Evolutionary conservation across 1,140 invertebrate genomes (phyloP).

Genomic region (Zaprionus inermis): DNA sequence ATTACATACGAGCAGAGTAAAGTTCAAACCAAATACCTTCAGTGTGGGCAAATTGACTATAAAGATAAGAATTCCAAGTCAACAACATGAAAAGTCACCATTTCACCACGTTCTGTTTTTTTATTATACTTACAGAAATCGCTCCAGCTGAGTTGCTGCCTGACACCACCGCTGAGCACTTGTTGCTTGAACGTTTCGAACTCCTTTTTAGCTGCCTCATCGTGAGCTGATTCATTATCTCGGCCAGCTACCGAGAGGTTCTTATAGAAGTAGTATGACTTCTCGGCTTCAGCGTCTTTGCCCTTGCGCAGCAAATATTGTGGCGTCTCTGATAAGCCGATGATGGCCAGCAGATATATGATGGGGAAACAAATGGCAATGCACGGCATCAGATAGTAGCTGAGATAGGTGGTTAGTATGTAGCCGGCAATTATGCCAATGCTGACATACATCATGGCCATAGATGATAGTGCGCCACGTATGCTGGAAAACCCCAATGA

Average conservation of each 20-base stretch:
- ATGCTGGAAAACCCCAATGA: slow-evolving; percentile 40
- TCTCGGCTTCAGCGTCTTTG: slow-evolving; percentile 49
- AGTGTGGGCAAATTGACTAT: slow-evolving; percentile 59
- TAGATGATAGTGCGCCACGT: slow-evolving; percentile 69
- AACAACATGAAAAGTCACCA: background rate
- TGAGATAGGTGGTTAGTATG: slow-evolving; percentile 56
- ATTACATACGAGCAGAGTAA: slow-evolving; percentile 62
- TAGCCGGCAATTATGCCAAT: slow-evolving; percentile 64
- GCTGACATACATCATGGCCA: slow-evolving; percentile 67
- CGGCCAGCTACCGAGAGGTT: slow-evolving; percentile 34
- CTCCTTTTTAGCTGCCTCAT: slow-evolving; percentile 58
- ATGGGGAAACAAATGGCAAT: slow-evolving; percentile 54
- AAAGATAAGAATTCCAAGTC: slow-evolving; percentile 12
- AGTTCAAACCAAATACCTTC: slow-evolving; percentile 63
- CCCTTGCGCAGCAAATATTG: slow-evolving; percentile 57
- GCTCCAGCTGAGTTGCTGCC: slow-evolving; percentile 40
- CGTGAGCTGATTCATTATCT: slow-evolving; percentile 48
- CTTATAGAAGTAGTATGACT: slow-evolving; percentile 70
- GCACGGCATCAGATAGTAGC: slow-evolving; percentile 67
- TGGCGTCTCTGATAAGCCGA: slow-evolving; percentile 59
- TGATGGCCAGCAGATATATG: slow-evolving; percentile 58
- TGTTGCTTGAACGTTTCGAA: slow-evolving; percentile 67
- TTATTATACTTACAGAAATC: slow-evolving; percentile 63
- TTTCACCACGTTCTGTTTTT: background rate
- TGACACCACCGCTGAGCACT: slow-evolving; percentile 63